Evolutionary conservation across 2,113 vertebrate species (phyloP).

Genomic region (Ariopsis seemanni): DNA sequence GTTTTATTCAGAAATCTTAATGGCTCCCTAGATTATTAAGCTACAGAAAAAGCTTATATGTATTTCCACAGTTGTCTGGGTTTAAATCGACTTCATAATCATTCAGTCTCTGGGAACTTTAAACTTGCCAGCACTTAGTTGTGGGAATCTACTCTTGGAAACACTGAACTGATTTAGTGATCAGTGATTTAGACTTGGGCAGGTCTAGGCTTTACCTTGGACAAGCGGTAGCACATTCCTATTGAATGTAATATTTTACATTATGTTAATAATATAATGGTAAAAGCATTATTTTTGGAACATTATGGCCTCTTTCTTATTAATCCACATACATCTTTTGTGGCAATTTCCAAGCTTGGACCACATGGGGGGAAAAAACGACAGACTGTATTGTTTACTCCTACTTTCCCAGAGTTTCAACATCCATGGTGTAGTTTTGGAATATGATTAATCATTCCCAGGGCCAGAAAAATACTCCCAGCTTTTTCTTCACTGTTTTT

Average conservation of each 20-base stretch:
- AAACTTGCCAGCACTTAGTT: conserved; percentile 8
- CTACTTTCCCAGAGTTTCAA: conserved; percentile 39
- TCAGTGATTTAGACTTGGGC: background rate
- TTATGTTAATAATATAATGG: background rate
- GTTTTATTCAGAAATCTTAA: background rate
- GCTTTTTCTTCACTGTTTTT: conserved; percentile 37
- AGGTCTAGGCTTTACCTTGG: background rate
- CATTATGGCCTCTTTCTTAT: background rate
- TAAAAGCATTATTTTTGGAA: background rate
- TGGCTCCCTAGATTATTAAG: background rate
- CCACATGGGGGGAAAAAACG: conserved; percentile 19
- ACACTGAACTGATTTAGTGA: background rate
- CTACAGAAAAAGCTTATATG: conserved; percentile 12
- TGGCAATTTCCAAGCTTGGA: background rate
- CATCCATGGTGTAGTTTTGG: conserved; percentile 7
- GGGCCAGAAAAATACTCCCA: conserved; percentile 29
- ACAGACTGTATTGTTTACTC: conserved; percentile 8
- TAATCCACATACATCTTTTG: background rate
- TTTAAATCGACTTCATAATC: background rate
- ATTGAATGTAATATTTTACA: background rate
- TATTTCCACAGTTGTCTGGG: background rate
- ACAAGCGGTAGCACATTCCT: background rate
- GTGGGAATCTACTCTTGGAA: conserved; percentile 10
- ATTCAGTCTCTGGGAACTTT: background rate
- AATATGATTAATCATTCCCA: conserved; percentile 36